phyloP scores from a whole-genome alignment of 2,888 invertebrate genomes.

The Perdita meconis region DNA sequence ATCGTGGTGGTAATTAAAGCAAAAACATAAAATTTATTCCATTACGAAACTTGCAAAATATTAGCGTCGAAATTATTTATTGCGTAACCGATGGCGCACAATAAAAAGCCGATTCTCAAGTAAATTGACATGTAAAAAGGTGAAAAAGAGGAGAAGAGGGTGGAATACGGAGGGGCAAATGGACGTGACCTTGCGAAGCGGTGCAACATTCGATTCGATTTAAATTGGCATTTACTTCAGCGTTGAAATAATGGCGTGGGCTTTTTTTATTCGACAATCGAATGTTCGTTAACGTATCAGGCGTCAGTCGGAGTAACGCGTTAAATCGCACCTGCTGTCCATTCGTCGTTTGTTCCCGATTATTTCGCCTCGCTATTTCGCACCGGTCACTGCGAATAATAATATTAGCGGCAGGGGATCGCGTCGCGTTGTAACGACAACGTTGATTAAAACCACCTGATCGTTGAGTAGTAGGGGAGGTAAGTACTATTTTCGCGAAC shows the following conservation, averaged over 20 bases:
- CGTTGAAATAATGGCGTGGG: constrained; percentile 57
- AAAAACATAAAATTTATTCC: no score
- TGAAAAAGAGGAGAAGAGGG: constrained; percentile 2
- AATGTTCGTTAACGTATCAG: constrained; percentile 73
- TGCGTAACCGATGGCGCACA: constrained; percentile 2
- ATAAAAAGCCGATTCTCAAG: constrained; percentile 8
- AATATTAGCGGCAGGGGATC: constrained; percentile 63
- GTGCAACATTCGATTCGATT: constrained; percentile 62
- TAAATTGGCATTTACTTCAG: constrained; percentile 67
- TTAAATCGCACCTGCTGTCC: constrained; percentile 59
- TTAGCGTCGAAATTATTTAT: constrained; percentile 34
- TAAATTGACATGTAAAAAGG: constrained; percentile 20
- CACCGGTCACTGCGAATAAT: constrained; percentile 60
- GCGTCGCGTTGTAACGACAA: constrained; percentile 34
- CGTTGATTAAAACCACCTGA: constrained; percentile 40
- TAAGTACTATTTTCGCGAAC: constrained; percentile 16
- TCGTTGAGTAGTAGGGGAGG: constrained; percentile 8
- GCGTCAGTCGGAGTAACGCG: constrained; percentile 58
- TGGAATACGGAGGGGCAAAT: constrained; percentile 11
- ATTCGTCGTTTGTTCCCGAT: constrained; percentile 56
- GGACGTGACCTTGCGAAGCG: constrained; percentile 40
- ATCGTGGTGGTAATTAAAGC: no score
- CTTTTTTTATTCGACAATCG: constrained; percentile 64
- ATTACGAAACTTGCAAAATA: neutral
- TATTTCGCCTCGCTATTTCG: no score